These are phyloP conservation scores for Diplazon laetatorius DNA, from an alignment of 2,888 invertebrate species.

Conservation along the genomic window DNA sequence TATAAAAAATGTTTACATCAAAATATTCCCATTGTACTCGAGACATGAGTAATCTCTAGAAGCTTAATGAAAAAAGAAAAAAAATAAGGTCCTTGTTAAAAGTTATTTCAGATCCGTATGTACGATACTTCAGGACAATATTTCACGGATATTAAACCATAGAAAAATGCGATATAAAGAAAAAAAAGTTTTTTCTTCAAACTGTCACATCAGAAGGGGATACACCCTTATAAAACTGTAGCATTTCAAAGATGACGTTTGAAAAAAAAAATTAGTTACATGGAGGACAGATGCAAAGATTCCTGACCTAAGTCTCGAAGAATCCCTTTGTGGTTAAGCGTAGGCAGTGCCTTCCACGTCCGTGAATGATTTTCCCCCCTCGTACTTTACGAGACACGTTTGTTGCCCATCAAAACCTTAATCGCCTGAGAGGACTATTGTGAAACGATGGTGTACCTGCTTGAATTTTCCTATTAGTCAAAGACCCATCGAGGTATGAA, in stretches of 20 bases:
- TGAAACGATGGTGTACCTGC: background rate
- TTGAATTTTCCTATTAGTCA: conserved; percentile 24
- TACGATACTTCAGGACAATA: no score
- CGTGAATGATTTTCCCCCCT: conserved; percentile 42
- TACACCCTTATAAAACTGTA: no score
- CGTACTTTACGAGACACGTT: conserved; percentile 21
- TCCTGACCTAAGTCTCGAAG: conserved; percentile 68
- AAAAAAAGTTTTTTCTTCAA: conserved; percentile 34
- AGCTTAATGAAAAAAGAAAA: no score
- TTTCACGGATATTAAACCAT: background rate
- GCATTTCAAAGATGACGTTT: background rate
- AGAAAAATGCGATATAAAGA: no score
- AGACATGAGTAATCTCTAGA: no score
- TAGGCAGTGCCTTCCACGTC: conserved; percentile 6
- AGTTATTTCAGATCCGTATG: no score
- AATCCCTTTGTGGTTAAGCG: conserved; percentile 65
- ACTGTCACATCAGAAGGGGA: conserved; percentile 8
- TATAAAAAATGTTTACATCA: no score
- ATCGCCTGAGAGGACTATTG: background rate
- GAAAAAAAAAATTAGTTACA: background rate
- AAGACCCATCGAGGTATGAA: background rate
- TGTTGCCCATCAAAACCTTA: background rate
- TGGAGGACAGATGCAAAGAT: conserved; percentile 9
- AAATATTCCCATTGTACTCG: no score
- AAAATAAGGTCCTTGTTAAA: no score